Evolutionary conservation across 2,113 vertebrate genomes (phyloP), one percentile per base, ranked within the genome.

Genomic region (Columbina picui): DNA sequence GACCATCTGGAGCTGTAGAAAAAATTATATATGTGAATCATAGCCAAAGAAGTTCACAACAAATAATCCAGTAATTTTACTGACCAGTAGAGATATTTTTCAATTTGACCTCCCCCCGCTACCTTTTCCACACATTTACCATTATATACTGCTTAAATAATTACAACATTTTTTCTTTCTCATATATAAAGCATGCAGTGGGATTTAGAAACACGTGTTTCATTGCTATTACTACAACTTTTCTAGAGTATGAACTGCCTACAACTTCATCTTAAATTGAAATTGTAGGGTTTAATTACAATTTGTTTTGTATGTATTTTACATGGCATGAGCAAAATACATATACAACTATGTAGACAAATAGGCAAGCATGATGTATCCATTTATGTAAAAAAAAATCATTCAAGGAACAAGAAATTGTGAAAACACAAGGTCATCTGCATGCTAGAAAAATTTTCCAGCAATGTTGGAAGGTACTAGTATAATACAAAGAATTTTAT

Each of bases 1-100:
- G 99, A 61, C 97, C 97, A 61, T 99, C 99, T 75, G 99, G 99
- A 94, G 98, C 99, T 99, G 93, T 17, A 55, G 92, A 82, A 94
- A 93, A 86, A 86, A 50, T 55, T 6, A 50, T 0, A 4, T 10
- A 63, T 9, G 22, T 79, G 49, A 85, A 68, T 77, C 56, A 67
- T 11, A 22, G 69, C 12, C 43, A 74, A 36, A 59, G 34, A 84
- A 65, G 2, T 68, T 52, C 56, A 60, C 29, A 84, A 90, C 64
- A 93, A 84, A 65, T 22, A 89, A 47, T 6, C 4, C 14, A 83
- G 26, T 5, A 38, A 87, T 79, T 83, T 63, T 45, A 91, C 39
- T 19, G 27, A 14, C 38, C 18, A 60, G 10, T 30, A 84, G 29
- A 61, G 14, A 57, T 73, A 45, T 57, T 81, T 70, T 89, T 63